phyloP scores from a whole-genome alignment of 2,113 vertebrate genomes.

The Danionella cerebrum region DNA sequence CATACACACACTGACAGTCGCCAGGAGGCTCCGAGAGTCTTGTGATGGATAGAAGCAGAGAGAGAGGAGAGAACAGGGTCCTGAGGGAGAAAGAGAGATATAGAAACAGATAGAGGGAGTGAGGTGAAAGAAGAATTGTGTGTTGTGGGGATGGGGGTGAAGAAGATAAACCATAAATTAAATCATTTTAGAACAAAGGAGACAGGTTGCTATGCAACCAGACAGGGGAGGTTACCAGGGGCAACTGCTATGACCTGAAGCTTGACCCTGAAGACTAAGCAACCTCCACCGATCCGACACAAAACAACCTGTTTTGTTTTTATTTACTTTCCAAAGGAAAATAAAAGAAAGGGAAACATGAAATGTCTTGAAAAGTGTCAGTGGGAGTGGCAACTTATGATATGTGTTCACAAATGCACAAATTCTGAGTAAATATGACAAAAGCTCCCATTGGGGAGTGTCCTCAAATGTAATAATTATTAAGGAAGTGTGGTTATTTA shows the following conservation, averaged over 20 bases:
- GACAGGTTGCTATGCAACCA: constrained; percentile 66
- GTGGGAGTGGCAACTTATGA: not conserved
- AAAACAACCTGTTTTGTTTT: not conserved
- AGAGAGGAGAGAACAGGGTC: constrained; percentile 29
- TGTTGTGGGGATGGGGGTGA: constrained; percentile 31
- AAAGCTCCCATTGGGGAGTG: not conserved
- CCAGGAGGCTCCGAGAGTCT: not conserved
- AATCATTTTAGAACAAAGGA: constrained; percentile 66
- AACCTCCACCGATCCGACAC: constrained; percentile 31
- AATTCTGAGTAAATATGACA: not conserved
- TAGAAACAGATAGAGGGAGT: constrained; percentile 1
- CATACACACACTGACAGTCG: not conserved
- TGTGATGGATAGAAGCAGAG: constrained; percentile 8
- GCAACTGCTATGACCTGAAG: constrained; percentile 62
- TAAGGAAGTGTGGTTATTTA: not conserved
- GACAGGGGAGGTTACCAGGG: constrained; percentile 55
- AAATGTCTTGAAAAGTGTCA: not conserved
- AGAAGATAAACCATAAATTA: constrained; percentile 61
- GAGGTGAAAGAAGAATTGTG: not conserved
- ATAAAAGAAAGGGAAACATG: not conserved
- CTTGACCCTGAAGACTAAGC: constrained; percentile 61
- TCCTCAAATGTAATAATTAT: not conserved
- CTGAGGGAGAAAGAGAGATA: constrained; percentile 39
- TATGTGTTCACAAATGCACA: not conserved
- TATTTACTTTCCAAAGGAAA: not conserved